Base-by-base conservation (phyloP, 2,113 vertebrate species). In the Indri indri region DNA sequence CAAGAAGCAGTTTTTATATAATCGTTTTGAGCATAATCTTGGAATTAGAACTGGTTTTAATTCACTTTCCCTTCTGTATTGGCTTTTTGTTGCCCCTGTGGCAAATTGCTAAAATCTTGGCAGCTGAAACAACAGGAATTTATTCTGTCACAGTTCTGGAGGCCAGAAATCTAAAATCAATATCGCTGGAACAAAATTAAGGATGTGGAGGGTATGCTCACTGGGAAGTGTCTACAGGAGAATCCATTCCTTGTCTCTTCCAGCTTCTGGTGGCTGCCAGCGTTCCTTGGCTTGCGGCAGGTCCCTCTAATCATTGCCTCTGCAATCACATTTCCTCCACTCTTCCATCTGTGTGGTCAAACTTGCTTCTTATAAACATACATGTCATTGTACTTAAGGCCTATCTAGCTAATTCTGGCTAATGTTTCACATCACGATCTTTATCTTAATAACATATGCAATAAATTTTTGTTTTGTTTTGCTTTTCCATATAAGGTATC, bases 121-220 rank as follows among this genome's bases (percentile, higher is more conserved):
- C 74, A 12, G 7, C 6, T 81, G 85, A n/a, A 68, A 37, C 30
- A 93, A 11, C 63, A 88, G 2, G 68, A 83, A 88, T 50, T 68
- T 32, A 70, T 50, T 81, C 25, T 77, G 2, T 79, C 25, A 77
- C n/a, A 57, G 9, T 76, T 83, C 27, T 52, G 17, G 11, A 81
- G 17, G 20, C 2, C 5, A 17, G 40, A 50, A 32, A 22, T 68
- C 1, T 7, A 45, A 66, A 92, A n/a, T 45, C 23, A 81, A 1
- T 37, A 32, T 59, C 2, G 30, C 13, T 68, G 3, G 14, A 50
- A 3, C 18, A 4, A 9, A 61, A 22, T 47, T 30, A 81, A 23
- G n/a, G 17, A 1, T n/a, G 11, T 54, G 30, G 2, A 13, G 8
- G 18, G 2, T 50, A 11, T 40, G 11, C 14, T 42, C 10, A 10